phyloP scores from a whole-genome alignment of 2,888 invertebrate genomes.

The Athripsodes cinereus region DNA sequence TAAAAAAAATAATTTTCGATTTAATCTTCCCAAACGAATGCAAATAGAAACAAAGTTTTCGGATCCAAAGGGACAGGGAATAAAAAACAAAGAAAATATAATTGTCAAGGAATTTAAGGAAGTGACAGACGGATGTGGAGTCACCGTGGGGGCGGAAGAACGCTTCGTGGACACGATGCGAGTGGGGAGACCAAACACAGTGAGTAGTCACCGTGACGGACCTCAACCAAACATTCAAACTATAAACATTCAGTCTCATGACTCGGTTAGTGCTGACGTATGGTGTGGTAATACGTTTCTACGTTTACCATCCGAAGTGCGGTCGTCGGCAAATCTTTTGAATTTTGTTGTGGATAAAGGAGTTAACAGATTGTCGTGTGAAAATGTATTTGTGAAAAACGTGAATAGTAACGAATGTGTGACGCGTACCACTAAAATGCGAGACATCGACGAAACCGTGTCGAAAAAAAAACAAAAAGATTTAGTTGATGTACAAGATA shows the following conservation, averaged over 20 bases:
- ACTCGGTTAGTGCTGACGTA: not conserved
- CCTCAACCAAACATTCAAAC: not conserved
- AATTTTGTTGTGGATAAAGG: not conserved
- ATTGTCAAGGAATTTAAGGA: conserved; percentile 2
- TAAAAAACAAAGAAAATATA: not conserved
- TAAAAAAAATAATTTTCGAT: no score
- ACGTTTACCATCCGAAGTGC: not conserved
- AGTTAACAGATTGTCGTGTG: not conserved
- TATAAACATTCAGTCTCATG: not conserved
- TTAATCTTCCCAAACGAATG: no score
- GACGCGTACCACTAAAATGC: not conserved
- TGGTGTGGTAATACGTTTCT: not conserved
- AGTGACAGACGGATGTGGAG: conserved; percentile 2
- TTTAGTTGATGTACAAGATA: not conserved
- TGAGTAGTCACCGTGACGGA: not conserved
- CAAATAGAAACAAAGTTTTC: not conserved
- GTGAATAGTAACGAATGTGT: not conserved
- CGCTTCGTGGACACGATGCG: conserved; percentile 1
- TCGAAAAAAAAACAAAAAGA: not conserved
- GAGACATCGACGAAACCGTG: not conserved
- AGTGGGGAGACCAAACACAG: not conserved
- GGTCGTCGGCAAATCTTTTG: not conserved
- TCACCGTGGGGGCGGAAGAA: conserved; percentile 1
- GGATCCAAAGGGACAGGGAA: not conserved
- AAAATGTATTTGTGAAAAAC: not conserved